These are phyloP conservation scores for Acanthococcus lagerstroemiae DNA, from an alignment of 2,888 invertebrate species.

Conservation along the genomic window DNA sequence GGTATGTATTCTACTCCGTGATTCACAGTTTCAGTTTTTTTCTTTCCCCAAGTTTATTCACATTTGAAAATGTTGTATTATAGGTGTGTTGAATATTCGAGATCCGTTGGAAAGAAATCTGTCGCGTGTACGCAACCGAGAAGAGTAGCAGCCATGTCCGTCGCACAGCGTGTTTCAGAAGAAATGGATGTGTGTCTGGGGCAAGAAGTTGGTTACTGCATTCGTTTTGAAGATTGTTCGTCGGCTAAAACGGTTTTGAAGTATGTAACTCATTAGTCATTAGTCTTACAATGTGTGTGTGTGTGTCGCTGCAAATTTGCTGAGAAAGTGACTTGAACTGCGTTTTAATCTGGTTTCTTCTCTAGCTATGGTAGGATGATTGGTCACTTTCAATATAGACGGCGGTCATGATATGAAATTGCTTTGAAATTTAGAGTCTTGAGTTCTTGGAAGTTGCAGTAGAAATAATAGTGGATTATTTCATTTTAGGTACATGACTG, in stretches of 20 bases:
- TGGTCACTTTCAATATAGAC: no score
- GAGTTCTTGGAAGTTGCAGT: no score
- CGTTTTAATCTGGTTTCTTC: no score
- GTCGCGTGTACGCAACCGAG: conserved; percentile 97
- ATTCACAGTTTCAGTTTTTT: not conserved
- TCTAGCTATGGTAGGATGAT: not conserved
- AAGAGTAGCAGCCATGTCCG: conserved; percentile 98
- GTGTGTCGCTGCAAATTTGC: no score
- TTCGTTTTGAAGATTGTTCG: conserved; percentile 98
- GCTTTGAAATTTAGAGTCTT: no score
- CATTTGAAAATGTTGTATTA: not conserved
- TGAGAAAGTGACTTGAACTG: no score
- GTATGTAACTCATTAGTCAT: conserved; percentile 41
- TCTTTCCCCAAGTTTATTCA: not conserved
- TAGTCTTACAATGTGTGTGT: no score
- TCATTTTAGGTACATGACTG: conserved; percentile 98
- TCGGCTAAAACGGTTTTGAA: conserved; percentile 87
- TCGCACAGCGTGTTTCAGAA: conserved; percentile 95
- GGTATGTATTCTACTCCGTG: conserved; percentile 48
- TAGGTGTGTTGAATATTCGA: conserved; percentile 62
- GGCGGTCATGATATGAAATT: not conserved
- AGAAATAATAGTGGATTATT: no score
- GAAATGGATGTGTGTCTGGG: conserved; percentile 96
- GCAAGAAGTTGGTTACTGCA: conserved; percentile 89
- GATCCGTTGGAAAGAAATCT: conserved; percentile 55